Conservation (phyloP, 2,888 invertebrate genomes). For the Diarsia rubi region DNA sequence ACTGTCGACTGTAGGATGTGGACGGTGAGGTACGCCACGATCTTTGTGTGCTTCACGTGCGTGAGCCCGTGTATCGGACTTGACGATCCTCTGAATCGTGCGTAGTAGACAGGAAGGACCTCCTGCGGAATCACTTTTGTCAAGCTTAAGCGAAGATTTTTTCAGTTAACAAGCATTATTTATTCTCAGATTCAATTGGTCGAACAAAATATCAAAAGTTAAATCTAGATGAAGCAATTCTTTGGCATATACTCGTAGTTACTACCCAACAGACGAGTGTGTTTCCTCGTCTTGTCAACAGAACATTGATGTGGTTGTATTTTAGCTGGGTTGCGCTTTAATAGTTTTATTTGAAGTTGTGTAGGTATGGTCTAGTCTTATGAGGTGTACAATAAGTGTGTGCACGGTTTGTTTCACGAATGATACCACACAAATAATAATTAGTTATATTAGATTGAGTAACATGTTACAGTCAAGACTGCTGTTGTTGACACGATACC, state of each 20-base stretch:
- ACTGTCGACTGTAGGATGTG: background rate
- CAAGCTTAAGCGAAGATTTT: background rate
- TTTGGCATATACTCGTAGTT: background rate
- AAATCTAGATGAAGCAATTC: background rate
- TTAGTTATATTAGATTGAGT: constrained; percentile 50
- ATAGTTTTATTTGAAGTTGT: constrained; percentile 58
- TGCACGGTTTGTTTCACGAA: constrained; percentile 63
- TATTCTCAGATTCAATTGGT: background rate
- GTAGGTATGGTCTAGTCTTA: constrained; percentile 78
- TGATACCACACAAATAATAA: constrained; percentile 59
- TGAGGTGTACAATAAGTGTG: constrained; percentile 68
- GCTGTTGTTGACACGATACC: constrained; percentile 35
- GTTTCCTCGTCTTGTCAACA: background rate
- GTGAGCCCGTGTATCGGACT: too few relatives aligned
- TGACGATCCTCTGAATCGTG: too few relatives aligned
- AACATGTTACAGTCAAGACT: constrained; percentile 42
- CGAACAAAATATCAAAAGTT: background rate
- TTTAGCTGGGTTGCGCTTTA: constrained; percentile 58
- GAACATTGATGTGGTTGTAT: constrained; percentile 15
- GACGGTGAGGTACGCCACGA: too few relatives aligned
- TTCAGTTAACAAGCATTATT: background rate
- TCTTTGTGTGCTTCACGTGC: background rate
- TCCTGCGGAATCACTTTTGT: background rate
- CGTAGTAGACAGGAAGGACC: too few relatives aligned
- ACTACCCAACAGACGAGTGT: background rate